Percentiles rank a stretch among this genome's conserved stretches.
Conservation (phyloP, 2,113 vertebrate genomes). For the Platanista minor region DNA sequence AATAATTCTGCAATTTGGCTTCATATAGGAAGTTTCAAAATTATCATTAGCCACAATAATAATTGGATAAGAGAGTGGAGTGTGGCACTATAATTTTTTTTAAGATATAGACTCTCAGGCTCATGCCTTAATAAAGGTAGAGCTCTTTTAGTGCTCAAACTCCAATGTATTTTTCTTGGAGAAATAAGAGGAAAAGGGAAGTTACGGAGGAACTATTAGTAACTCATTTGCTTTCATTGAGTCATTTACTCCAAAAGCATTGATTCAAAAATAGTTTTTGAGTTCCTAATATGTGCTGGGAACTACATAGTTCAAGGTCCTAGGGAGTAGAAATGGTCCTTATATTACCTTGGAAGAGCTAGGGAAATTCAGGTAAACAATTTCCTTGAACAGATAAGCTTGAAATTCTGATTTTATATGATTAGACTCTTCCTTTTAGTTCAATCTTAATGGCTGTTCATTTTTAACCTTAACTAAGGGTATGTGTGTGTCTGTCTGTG, state of each 20-base stretch:
- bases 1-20: not conserved
- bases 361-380: not conserved
- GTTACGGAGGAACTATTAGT: not conserved
- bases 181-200: constrained; percentile 3
- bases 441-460: not conserved
- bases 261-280: not conserved
- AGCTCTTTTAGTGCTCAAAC: not conserved
- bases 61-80: not conserved
- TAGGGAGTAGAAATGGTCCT: not conserved
- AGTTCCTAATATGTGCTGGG: not conserved
- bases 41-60: not conserved
- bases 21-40: not conserved
- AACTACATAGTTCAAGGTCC: not conserved
- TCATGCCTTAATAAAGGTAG: not conserved
- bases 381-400: not conserved
- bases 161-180: constrained; percentile 20
- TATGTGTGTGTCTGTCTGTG: not conserved
- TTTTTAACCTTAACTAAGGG: not conserved
- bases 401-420: not conserved
- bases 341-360: not conserved
- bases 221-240: constrained; percentile 26
- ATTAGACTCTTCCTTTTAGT: not conserved
- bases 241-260: constrained; percentile 16
- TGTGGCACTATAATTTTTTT: not conserved
- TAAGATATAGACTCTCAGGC: not conserved